Base-by-base conservation (phyloP, 2,113 vertebrate species). In the Phainopepla nitens region DNA sequence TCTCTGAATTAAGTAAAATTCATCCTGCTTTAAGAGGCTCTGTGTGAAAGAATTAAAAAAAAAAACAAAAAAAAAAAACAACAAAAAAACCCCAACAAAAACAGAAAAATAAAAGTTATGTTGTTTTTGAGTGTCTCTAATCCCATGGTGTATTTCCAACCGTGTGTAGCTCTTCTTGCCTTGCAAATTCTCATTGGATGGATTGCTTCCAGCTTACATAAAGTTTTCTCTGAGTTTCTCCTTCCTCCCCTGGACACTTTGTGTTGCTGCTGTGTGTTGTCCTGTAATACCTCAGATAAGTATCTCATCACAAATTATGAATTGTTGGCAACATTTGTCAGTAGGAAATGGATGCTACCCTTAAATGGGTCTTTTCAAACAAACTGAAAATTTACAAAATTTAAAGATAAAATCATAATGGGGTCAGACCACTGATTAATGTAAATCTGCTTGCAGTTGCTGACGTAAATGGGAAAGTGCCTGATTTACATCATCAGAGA, bases 381-480 rank as follows among this genome's bases (percentile, higher is more conserved):
- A 58, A 76, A 39, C 18, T 29, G 73, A 79, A 89, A 94, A 89
- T 41, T 6, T 71, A 89, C 2, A 5, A 81, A 78, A 77, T 73
- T 28, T 90, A 44, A 80, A 88, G 93, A 94, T 94, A 91, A 96
- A 94, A 96, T 96, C 75, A 56, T 83, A 91, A 73, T 58, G 60
- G 42, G 10, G 11, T 36, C 70, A 84, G 61, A 62, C 23, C 28
- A 36, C 9, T 66, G 41, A 29, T 80, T 68, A 77, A 70, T 18
- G 49, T 70, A 68, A 71, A 71, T 87, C 20, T 57, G 23, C 66
- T 77, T 76, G 29, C 21, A 28, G 11, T 53, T 70, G 73, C 91
- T 94, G 91, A 95, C 22, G 73, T 85, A 78, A 87, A 90, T 82
- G 31, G 29, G 29, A 36, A 65, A 56, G 47, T 51, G 28, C 56